Conservation (phyloP, 1,140 invertebrate species). For the Chrysoperla carnea region DNA sequence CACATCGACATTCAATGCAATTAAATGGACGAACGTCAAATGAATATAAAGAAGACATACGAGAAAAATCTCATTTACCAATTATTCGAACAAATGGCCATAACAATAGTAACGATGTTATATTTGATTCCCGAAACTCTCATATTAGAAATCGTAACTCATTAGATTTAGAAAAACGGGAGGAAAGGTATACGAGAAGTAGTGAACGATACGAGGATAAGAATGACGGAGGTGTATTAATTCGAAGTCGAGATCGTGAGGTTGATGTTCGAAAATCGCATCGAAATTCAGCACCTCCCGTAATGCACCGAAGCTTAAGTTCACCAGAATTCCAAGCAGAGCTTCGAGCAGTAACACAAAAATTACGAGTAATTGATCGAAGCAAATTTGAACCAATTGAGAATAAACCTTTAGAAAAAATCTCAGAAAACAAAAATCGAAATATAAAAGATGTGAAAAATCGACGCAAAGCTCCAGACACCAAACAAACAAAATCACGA, state of each 20-base stretch:
- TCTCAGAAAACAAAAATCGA: not conserved
- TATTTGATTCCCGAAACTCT: slow-evolving; percentile 1
- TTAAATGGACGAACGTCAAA: slow-evolving; percentile 11
- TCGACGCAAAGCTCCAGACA: not conserved
- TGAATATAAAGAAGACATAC: slow-evolving; percentile 3
- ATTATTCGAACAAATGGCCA: slow-evolving; percentile 6
- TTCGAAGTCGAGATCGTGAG: slow-evolving; percentile 1
- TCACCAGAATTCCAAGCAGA: slow-evolving; percentile 49
- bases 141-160: slow-evolving; percentile 3
- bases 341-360: slow-evolving; percentile 41
- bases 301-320: slow-evolving; percentile 34
- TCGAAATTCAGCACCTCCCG: slow-evolving; percentile 30
- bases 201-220: not conserved
- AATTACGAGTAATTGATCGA: slow-evolving; percentile 25
- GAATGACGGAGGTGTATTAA: not conserved
- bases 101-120: slow-evolving; percentile 4
- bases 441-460: not conserved
- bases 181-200: not conserved
- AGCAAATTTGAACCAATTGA: not conserved
- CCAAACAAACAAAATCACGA: not conserved
- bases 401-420: not conserved
- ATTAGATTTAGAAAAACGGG: not conserved
- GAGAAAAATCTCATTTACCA: slow-evolving; percentile 2
- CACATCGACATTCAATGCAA: slow-evolving; percentile 27
- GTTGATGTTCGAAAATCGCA: slow-evolving; percentile 8